phyloP scores from a whole-genome alignment of 2,797 vertebrate genomes.

The Masticophis lateralis region DNA sequence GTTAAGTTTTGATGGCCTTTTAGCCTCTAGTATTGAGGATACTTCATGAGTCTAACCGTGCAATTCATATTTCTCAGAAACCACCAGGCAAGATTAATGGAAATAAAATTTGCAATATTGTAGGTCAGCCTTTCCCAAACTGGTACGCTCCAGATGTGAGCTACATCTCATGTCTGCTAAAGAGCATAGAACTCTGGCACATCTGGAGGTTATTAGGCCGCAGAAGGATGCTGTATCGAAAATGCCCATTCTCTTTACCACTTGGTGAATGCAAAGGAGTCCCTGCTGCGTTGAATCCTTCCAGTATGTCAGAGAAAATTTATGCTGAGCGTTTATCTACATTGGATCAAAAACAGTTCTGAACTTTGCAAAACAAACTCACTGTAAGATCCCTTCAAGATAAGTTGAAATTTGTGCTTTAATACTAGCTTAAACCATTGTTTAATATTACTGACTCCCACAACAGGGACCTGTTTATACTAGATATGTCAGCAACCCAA shows the following conservation, averaged over 20 bases:
- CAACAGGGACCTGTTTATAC: neutral
- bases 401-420: neutral
- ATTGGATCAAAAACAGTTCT: neutral
- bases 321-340: neutral
- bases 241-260: neutral
- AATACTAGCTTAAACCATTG: neutral
- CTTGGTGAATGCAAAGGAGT: neutral
- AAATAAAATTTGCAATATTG: conserved; percentile 9
- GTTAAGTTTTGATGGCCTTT: neutral
- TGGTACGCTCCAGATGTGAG: neutral
- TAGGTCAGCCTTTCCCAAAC: neutral
- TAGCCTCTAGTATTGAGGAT: neutral
- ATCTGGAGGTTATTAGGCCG: neutral
- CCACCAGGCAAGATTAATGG: neutral
- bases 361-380: neutral
- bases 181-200: neutral
- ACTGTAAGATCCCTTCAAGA: neutral
- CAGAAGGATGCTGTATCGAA: neutral
- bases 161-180: neutral
- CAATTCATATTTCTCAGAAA: neutral
- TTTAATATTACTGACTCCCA: neutral
- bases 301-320: neutral
- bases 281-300: neutral
- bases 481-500: neutral
- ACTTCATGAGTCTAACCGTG: neutral